phyloP scores from a whole-genome alignment of 2,113 vertebrate species.

The Eulacestoma nigropectus region DNA sequence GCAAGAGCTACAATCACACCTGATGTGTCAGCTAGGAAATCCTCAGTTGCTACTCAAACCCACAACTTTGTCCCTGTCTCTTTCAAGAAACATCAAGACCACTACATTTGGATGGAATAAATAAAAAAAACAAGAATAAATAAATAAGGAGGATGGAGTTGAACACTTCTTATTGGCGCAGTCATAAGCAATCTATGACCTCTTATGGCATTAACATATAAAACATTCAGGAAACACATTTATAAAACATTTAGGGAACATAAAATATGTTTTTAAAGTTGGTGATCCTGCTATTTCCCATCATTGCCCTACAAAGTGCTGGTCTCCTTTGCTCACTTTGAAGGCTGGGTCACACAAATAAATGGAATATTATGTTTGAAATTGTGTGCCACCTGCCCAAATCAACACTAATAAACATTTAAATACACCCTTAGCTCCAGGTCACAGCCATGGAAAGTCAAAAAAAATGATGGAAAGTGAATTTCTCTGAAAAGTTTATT shows the following conservation, averaged over 20 bases:
- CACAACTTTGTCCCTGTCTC: background rate
- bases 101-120: background rate
- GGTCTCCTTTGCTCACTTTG: background rate
- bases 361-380: background rate
- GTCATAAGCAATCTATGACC: background rate
- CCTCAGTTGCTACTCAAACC: background rate
- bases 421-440: background rate
- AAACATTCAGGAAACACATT: background rate
- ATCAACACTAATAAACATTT: background rate
- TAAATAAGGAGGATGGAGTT: fast-evolving
- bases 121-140: background rate
- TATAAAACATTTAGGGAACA: background rate
- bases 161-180: background rate
- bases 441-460: fast-evolving
- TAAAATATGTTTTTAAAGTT: fast-evolving
- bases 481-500: background rate
- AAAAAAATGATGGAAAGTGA: background rate
- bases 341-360: background rate
- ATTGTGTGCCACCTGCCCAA: background rate
- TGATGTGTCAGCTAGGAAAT: background rate
- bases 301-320: background rate
- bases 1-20: background rate
- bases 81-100: background rate
- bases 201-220: fast-evolving
- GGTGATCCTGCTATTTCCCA: background rate